Conservation (phyloP, 2,113 vertebrate species). For the Atlantisia rogersi region DNA sequence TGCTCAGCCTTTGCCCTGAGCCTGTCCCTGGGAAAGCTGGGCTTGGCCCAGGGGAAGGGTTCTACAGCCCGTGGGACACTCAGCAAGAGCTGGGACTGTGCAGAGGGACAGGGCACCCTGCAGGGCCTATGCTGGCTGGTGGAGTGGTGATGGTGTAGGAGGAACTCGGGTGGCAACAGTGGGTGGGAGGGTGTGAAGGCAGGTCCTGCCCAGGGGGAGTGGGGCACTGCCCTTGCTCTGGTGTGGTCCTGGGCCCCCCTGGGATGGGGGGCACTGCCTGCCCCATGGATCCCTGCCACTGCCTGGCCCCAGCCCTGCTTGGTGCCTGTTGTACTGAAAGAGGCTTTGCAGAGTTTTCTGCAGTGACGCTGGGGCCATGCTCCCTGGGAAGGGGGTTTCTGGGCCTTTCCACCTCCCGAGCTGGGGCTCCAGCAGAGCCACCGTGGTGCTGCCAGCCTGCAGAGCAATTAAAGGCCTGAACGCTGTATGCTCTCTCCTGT, state of each 20-base stretch:
- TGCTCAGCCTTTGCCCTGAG: background rate
- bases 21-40: background rate
- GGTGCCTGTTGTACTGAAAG: background rate
- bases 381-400: accelerated
- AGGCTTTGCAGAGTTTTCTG: background rate
- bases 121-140: background rate
- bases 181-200: background rate
- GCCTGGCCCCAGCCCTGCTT: accelerated
- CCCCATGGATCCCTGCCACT: accelerated
- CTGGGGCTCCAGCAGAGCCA: background rate
- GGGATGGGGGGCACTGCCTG: background rate
- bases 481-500: accelerated
- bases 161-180: background rate
- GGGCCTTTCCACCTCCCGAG: background rate
- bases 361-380: accelerated
- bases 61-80: background rate
- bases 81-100: background rate
- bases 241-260: background rate
- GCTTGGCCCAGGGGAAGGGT: background rate
- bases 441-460: background rate
- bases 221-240: background rate
- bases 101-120: background rate
- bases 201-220: background rate
- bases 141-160: background rate
- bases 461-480: background rate